A percentile compares a stretch with the other conserved stretches of the same genome.
Conservation (phyloP, 2,113 vertebrate genomes). For the Nerophis lumbriciformis region DNA sequence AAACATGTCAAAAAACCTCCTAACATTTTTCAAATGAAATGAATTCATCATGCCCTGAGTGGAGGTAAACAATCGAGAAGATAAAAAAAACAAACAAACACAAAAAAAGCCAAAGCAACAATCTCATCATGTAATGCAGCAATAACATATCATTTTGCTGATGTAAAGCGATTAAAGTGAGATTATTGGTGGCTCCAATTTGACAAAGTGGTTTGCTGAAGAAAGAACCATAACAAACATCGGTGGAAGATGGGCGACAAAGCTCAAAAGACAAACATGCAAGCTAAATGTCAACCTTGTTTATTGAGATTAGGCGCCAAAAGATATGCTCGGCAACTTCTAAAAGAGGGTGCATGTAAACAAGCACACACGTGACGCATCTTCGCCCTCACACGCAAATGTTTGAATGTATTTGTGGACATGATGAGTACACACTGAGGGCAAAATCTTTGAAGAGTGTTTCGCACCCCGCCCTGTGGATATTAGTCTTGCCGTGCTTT, state of each 20-base stretch:
- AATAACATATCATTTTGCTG: too few species aligned
- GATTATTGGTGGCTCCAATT: constrained; percentile 46
- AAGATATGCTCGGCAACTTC: constrained; percentile 20
- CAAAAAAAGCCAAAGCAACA: constrained; percentile 8
- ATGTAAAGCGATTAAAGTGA: constrained; percentile 34
- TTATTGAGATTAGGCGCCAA: not conserved
- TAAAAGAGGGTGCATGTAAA: constrained; percentile 18
- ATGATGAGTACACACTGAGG: constrained; percentile 8
- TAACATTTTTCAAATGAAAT: constrained; percentile 16
- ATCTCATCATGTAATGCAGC: constrained; percentile 23
- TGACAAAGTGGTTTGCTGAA: constrained; percentile 27
- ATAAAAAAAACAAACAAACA: constrained; percentile 3
- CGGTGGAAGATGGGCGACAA: too few species aligned
- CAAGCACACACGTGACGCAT: constrained; percentile 1
- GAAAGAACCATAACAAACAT: too few species aligned
- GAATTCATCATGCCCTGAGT: constrained; percentile 3
- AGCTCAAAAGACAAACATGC: too few species aligned
- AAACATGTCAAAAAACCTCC: not conserved
- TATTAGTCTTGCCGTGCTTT: constrained; percentile 45
- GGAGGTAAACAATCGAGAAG: too few species aligned
- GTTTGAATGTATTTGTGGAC: constrained; percentile 27
- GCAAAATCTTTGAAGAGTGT: constrained; percentile 49
- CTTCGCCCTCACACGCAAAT: constrained; percentile 5
- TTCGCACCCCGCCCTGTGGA: constrained; percentile 13
- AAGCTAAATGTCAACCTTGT: too few species aligned